phyloP scores from a whole-genome alignment of 2,888 invertebrate genomes.

The Pomacea canaliculata region DNA sequence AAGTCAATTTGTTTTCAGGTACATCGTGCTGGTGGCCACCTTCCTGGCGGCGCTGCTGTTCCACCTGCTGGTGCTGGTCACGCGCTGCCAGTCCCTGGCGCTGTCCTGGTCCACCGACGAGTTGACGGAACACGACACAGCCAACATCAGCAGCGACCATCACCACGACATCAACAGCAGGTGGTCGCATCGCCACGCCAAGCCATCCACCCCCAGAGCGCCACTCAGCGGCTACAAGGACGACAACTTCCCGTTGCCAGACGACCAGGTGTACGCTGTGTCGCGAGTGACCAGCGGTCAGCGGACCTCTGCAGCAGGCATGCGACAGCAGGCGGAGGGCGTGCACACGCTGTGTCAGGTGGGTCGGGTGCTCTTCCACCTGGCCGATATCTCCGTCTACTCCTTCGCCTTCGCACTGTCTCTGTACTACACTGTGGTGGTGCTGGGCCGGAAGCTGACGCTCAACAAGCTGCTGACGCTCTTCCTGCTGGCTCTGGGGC shows the following conservation, averaged over 20 bases:
- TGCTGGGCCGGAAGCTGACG: conserved; percentile 7
- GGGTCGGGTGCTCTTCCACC: conserved; percentile 15
- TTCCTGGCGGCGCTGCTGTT: conserved; percentile 15
- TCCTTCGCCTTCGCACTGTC: conserved; percentile 12
- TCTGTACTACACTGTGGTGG: conserved; percentile 19
- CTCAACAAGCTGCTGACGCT: conserved; percentile 13
- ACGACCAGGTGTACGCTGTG: background rate
- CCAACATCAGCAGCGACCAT: background rate
- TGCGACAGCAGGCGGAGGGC: background rate
- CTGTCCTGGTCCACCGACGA: background rate
- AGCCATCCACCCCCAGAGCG: background rate
- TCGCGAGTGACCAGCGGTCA: too few species aligned
- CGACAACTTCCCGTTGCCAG: background rate
- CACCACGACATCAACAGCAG: background rate
- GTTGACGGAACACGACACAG: background rate
- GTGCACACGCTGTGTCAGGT: conserved; percentile 20
- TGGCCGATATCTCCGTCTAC: conserved; percentile 9
- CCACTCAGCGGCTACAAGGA: background rate
- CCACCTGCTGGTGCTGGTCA: conserved; percentile 17
- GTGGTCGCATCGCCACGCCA: background rate
- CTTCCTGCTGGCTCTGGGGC: conserved; percentile 9
- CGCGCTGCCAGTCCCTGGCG: conserved; percentile 4
- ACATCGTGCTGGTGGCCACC: conserved; percentile 10
- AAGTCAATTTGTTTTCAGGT: background rate
- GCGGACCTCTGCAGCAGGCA: too few species aligned